These are phyloP conservation scores for Cebidichthys violaceus DNA, from an alignment of 2,113 vertebrate species.

Conservation along the genomic window DNA sequence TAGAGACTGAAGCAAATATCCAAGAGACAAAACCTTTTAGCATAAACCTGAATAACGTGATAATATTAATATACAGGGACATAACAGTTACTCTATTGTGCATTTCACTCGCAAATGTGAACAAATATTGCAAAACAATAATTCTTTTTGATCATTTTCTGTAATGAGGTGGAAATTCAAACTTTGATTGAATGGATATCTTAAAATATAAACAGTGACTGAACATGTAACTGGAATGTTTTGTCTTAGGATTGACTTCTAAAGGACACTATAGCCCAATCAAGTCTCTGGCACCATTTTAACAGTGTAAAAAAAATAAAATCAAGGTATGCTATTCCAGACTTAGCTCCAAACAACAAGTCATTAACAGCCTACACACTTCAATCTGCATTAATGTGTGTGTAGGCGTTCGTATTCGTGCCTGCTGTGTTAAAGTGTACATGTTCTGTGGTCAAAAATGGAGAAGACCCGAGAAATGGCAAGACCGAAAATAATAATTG, in stretches of 20 bases:
- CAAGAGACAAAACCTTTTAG: neutral
- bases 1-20: neutral
- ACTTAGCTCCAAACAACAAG: conserved; percentile 17
- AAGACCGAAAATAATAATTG: neutral
- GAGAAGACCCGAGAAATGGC: neutral
- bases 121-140: neutral
- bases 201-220: neutral
- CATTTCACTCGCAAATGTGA: neutral
- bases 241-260: neutral
- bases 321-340: conserved; percentile 24
- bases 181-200: neutral
- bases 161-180: neutral
- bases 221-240: neutral
- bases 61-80: neutral
- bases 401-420: neutral
- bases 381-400: conserved; percentile 25
- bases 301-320: neutral
- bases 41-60: neutral
- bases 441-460: neutral
- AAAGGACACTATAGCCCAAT: neutral
- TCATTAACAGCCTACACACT: conserved; percentile 27
- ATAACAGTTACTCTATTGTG: neutral
- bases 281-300: conserved; percentile 5
- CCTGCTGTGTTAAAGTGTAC: neutral
- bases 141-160: neutral